A percentile compares a stretch with the other conserved stretches of the same genome.
phyloP scores from a whole-genome alignment of 2,113 vertebrate species.

The Scatophagus argus region DNA sequence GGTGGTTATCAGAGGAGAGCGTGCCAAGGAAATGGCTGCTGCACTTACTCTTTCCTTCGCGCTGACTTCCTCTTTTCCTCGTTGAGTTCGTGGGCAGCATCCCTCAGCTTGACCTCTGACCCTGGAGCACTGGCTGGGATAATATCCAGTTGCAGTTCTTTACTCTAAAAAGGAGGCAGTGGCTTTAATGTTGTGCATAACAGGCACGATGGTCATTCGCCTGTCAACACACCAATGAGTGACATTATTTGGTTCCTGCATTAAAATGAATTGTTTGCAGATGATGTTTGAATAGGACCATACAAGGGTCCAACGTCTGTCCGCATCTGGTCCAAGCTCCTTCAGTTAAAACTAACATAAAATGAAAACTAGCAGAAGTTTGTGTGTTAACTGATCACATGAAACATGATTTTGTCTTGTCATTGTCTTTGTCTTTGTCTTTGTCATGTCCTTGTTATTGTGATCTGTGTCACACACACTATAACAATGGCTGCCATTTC shows the following conservation, averaged over 20 bases:
- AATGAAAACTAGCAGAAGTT: background rate
- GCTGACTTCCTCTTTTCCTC: constrained; percentile 98
- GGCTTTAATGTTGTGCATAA: constrained; percentile 28
- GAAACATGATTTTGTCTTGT: constrained; percentile 1
- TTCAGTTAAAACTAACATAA: background rate
- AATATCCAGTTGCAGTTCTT: constrained; percentile 97
- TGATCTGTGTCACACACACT: background rate
- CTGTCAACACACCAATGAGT: constrained; percentile 3
- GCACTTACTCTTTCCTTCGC: constrained; percentile 95
- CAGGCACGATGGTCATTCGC: constrained; percentile 16
- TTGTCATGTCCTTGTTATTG: background rate
- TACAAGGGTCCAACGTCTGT: background rate
- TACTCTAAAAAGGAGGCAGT: constrained; percentile 86
- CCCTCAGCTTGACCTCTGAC: constrained; percentile 97
- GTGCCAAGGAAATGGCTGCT: background rate
- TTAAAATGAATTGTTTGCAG: background rate
- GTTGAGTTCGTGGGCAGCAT: constrained; percentile 96
- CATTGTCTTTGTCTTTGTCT: too few relatives aligned
- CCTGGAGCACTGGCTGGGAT: constrained; percentile 96
- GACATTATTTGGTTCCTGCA: constrained; percentile 9
- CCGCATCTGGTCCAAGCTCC: background rate
- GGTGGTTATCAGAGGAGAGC: background rate
- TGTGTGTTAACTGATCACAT: background rate
- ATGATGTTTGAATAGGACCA: constrained; percentile 11
- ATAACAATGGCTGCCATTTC: background rate